These are phyloP conservation scores for Chaetogeoica ovagalla DNA, from an alignment of 2,888 invertebrate species.

Conservation along the genomic window DNA sequence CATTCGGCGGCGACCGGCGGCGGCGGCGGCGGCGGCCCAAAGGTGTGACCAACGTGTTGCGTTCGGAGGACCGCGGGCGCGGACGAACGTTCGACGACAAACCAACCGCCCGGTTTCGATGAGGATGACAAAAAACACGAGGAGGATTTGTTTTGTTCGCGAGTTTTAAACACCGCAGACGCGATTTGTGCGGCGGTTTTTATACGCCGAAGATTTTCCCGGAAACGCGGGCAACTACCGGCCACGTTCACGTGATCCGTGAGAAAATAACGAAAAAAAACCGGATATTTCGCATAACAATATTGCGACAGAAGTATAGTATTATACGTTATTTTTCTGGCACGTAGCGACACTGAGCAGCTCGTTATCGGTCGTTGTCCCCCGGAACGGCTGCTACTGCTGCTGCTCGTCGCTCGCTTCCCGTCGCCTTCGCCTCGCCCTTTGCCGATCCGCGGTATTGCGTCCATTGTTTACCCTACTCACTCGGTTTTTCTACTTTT, in stretches of 20 bases:
- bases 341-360: slow-evolving; percentile 16
- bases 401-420: slow-evolving; percentile 16
- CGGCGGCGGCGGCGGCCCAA: not conserved
- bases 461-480: slow-evolving; percentile 53
- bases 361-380: slow-evolving; percentile 53
- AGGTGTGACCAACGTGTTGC: slow-evolving; percentile 34
- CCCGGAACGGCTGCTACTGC: slow-evolving; percentile 39
- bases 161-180: no score
- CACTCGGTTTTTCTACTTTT: slow-evolving; percentile 36
- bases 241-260: no score
- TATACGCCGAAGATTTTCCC: not conserved
- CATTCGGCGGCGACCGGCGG: not conserved
- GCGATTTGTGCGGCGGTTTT: no score
- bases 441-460: slow-evolving; percentile 35
- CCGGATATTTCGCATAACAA: no score
- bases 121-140: not conserved
- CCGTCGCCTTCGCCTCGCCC: slow-evolving; percentile 45
- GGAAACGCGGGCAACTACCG: not conserved
- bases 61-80: not conserved
- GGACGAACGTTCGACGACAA: not conserved
- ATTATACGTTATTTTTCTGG: not conserved
- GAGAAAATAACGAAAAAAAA: no score
- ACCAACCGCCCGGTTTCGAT: not conserved
- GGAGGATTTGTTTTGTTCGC: no score
- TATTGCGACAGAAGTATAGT: no score